Conservation (phyloP, 2,113 vertebrate species). For the Oncorhynchus mykiss region DNA sequence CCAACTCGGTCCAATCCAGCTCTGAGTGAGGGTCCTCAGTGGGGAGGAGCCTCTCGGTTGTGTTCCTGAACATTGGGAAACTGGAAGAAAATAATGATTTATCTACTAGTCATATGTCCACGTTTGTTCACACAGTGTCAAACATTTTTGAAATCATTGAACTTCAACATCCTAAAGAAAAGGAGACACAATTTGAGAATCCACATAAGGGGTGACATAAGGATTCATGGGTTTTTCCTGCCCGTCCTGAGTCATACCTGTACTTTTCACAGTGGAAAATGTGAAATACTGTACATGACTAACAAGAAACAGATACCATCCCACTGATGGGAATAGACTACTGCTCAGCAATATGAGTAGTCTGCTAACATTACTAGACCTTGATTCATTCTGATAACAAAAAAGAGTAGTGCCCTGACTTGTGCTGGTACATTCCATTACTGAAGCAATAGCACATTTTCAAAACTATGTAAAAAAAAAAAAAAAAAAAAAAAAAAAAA, state of each 20-base stretch:
- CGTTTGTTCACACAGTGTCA: too few species aligned
- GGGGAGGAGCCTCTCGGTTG: constrained; percentile 8
- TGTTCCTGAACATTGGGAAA: constrained; percentile 36
- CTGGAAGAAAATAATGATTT: background rate
- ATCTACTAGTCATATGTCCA: background rate
- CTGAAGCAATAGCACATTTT: too few species aligned
- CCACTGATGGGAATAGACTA: background rate
- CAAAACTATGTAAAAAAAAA: too few species aligned
- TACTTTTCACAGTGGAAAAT: background rate
- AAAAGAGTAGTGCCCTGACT: background rate
- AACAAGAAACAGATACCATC: background rate
- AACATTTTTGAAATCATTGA: too few species aligned
- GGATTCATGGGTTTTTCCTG: too few species aligned
- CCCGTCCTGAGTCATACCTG: too few species aligned
- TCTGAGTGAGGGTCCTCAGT: background rate
- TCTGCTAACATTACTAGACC: background rate
- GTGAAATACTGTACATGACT: background rate
- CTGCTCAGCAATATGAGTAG: too few species aligned
- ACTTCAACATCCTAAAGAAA: too few species aligned
- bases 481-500: too few species aligned
- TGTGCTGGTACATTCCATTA: background rate
- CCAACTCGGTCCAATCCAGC: background rate
- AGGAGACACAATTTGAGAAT: too few species aligned
- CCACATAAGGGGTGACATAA: too few species aligned
- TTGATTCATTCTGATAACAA: background rate